Evolutionary conservation across 2,888 invertebrate genomes (phyloP), one percentile per base, ranked within the genome.

Genomic region (Epinotia bilunana): DNA sequence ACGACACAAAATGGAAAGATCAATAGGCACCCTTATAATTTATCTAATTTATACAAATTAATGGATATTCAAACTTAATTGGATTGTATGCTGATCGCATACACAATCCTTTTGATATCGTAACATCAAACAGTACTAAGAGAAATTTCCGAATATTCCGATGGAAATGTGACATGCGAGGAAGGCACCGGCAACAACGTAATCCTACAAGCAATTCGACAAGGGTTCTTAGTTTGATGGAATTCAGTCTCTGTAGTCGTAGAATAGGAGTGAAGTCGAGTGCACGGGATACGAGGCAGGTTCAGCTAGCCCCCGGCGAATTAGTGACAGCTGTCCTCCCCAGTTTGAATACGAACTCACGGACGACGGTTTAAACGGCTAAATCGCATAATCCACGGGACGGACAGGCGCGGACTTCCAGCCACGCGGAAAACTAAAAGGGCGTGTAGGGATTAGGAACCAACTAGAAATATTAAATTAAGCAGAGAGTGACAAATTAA

Each of bases 341-440:
- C 87, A 86, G 83, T 88, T 88, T 87, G 84, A 86, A 84, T 84
- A 84, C 83, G 81, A 79, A 79, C 83, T 67, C 75, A 62, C 86
- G 84, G 79, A 80, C 83, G 85, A 85, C 87, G 85, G 87, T 90
- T 91, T 88, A 89, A 91, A 89, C 87, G 87, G 86, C 86, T 86
- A 88, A 91, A 91, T 89, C 89, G 86, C 86, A 87, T 92, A 92
- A 93, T 92, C 91, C 90, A 87, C 55, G 20, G 67, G 62, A 92
- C 92, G 85, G 91, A 86, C 84, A 87, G 83, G 84, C 84, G 83
- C 84, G 81, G 83, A 82, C 84, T 87, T 84, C 84, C 86, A 85
- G 79, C 84, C 82, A 81, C 85, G 86, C 86, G 86, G 82, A 79
- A 85, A 87, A 60, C 73, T 82, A 77, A 80, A 83, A 84, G 81